Evolutionary conservation across 2,888 invertebrate species (phyloP), one percentile per base, ranked within the genome.

Genomic region (Microplitis deprimator): DNA sequence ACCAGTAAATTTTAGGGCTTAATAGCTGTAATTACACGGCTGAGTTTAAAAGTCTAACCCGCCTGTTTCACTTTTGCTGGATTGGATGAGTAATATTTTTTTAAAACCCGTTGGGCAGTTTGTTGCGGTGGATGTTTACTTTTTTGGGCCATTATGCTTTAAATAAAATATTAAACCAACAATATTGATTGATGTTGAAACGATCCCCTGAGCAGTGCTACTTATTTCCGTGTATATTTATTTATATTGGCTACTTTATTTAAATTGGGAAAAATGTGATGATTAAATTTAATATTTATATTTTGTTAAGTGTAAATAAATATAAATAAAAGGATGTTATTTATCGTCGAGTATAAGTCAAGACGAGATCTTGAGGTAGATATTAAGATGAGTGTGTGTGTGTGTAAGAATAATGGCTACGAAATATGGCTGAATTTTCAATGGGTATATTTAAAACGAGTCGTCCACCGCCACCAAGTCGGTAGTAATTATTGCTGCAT

Each of bases 401-500:
- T 50, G 50, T 50, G 60, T 10, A 50, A 64, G 77, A 78, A 79
- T 77, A 79, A 78, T 72, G 73, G 69, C 67, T 50, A 77, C 73
- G 72, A 76, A 78, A 68, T 67, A 60, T 76, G 16, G 60, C 39
- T 60, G 60, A 76, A 71, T 75, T 67, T 65, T 17, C 73, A 74
- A 71, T 65, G 65, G 50, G 41, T 39, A 62, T 64, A 50, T 73
- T 64, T 73, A 20, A 65, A 73, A 50, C 50, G 64, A 65, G 38
- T 16, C 40, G 73, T 73, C 73, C 50, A 64, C 50, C 73, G 72
- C 73, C 50, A 64, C 50, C 73, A 74, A 75, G 60, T 69, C 61
- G 69, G 74, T 79, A 83, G 85, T 87, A 89, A 89, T 88, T 89
- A 86, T 81, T 85, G 86, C 82, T 80, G 84, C 84, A 85, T 88